These are phyloP conservation scores for Serranus cabrilla DNA, from an alignment of 2,797 vertebrate species.

Conservation along the genomic window DNA sequence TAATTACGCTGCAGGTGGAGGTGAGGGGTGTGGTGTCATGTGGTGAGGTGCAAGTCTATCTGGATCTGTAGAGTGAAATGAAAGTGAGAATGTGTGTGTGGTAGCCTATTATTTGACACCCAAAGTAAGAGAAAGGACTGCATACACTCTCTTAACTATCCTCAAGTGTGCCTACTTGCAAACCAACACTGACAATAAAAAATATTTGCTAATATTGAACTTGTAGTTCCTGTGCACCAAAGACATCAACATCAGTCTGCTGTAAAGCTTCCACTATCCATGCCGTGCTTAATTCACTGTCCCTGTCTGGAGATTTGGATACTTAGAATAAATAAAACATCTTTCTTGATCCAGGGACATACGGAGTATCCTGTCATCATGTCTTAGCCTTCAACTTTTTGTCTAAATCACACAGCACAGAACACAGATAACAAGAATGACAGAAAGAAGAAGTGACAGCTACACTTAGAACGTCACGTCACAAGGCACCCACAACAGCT, in stretches of 20 bases:
- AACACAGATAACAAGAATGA: constrained; percentile 94
- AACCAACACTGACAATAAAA: constrained; percentile 19
- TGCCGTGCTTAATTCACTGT: neutral
- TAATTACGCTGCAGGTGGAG: constrained; percentile 9
- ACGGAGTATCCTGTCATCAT: constrained; percentile 1
- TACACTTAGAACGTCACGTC: constrained; percentile 92
- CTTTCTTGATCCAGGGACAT: constrained; percentile 3
- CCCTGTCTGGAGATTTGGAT: neutral
- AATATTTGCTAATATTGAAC: constrained; percentile 12
- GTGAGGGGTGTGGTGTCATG: constrained; percentile 40
- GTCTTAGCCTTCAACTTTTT: constrained; percentile 27
- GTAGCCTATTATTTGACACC: constrained; percentile 66
- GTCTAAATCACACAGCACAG: constrained; percentile 84
- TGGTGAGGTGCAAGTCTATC: constrained; percentile 56
- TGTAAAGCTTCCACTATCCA: neutral
- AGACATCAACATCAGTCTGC: neutral
- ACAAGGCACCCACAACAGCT: constrained; percentile 96
- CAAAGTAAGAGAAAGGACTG: constrained; percentile 47
- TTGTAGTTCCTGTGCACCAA: constrained; percentile 1
- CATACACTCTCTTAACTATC: constrained; percentile 15
- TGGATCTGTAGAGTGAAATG: constrained; percentile 77
- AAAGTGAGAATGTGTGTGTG: constrained; percentile 90
- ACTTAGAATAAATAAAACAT: too few species aligned
- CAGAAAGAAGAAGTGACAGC: constrained; percentile 90
- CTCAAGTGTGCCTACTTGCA: constrained; percentile 24